phyloP scores from a whole-genome alignment of 2,888 invertebrate genomes.

The Leptinotarsa tumamoca region DNA sequence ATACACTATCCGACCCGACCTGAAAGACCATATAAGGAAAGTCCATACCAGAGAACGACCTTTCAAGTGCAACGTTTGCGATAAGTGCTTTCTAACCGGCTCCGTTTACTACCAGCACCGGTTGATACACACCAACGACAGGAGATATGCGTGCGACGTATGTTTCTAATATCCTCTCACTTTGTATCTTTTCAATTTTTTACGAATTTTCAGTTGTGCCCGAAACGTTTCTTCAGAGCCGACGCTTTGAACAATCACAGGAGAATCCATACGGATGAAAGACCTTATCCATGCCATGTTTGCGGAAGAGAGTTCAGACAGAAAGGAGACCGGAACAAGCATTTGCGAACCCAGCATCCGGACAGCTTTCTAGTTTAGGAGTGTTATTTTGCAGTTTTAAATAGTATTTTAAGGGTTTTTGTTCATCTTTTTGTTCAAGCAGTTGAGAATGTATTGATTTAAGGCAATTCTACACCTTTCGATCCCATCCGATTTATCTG shows the following conservation, averaged over 20 bases:
- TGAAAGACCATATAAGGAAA: constrained; percentile 74
- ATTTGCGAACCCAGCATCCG: constrained; percentile 70
- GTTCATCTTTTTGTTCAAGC: background rate
- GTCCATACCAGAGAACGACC: constrained; percentile 75
- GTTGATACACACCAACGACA: constrained; percentile 73
- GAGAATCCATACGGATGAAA: constrained; percentile 73
- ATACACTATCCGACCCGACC: constrained; percentile 74
- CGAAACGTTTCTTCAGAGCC: constrained; percentile 74
- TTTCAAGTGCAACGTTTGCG: constrained; percentile 73
- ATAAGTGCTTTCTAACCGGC: constrained; percentile 73
- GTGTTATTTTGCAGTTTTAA: background rate
- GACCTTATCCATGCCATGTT: constrained; percentile 70
- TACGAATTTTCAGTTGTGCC: constrained; percentile 64
- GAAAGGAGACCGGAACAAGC: constrained; percentile 72
- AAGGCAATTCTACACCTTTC: too few relatives aligned
- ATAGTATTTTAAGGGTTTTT: background rate
- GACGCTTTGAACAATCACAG: constrained; percentile 75
- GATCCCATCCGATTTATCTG: too few relatives aligned
- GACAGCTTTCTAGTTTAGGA: constrained; percentile 32
- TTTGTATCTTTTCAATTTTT: background rate
- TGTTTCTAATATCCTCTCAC: constrained; percentile 27
- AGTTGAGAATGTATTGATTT: too few relatives aligned
- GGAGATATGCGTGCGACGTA: constrained; percentile 74
- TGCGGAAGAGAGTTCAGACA: constrained; percentile 70
- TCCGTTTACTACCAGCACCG: constrained; percentile 76